phyloP scores from a whole-genome alignment of 2,888 invertebrate genomes.

The Napeogenes inachia region DNA sequence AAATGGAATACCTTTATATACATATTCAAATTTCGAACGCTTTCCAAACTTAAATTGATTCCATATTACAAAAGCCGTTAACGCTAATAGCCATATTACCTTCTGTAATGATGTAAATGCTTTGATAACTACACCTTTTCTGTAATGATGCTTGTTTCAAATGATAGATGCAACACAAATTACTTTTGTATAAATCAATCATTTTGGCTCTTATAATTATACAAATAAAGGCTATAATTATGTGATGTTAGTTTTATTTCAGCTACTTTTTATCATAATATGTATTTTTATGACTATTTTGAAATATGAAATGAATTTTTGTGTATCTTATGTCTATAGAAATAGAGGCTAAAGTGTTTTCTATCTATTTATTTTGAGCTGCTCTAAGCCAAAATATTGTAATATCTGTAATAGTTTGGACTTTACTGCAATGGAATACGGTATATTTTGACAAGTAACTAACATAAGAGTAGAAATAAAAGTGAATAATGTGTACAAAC shows the following conservation, averaged over 20 bases:
- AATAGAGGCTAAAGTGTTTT: neutral
- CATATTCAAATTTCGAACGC: neutral
- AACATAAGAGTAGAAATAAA: neutral
- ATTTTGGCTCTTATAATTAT: neutral
- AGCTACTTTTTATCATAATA: neutral
- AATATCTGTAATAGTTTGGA: neutral
- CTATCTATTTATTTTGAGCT: neutral
- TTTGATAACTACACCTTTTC: slow-evolving; percentile 40
- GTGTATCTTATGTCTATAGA: neutral
- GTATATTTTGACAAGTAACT: neutral
- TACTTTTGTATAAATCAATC: slow-evolving; percentile 26
- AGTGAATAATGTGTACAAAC: no score
- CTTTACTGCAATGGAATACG: neutral
- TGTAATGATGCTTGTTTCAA: slow-evolving; percentile 51
- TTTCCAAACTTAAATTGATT: slow-evolving; percentile 1
- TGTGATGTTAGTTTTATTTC: neutral
- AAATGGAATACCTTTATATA: neutral
- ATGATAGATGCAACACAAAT: slow-evolving; percentile 56
- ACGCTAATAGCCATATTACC: slow-evolving; percentile 37
- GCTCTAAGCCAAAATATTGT: no score
- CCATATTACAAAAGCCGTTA: slow-evolving; percentile 29
- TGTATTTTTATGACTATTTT: slow-evolving; percentile 3
- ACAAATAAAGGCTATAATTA: neutral
- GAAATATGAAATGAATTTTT: neutral
- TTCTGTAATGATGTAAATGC: slow-evolving; percentile 38